Conservation (phyloP, 1,140 invertebrate species). For the Cotesia typhae region DNA sequence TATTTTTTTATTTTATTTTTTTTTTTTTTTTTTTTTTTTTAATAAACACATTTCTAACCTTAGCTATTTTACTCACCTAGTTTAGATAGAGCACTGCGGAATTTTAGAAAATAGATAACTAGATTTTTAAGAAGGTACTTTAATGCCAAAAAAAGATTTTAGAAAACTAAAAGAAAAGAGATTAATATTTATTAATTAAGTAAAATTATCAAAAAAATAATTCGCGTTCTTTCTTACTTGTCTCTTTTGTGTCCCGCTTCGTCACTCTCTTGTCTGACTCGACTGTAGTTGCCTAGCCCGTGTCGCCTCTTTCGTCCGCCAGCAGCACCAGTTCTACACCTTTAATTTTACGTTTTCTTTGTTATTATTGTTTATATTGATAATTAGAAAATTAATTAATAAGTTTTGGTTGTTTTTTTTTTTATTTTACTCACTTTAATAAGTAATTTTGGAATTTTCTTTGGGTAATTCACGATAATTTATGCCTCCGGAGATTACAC, state of each 20-base stretch:
- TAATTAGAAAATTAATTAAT: too few relatives aligned
- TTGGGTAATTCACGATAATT: too few relatives aligned
- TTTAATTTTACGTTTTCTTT: too few relatives aligned
- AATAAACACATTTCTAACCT: background rate
- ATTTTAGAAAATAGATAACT: background rate
- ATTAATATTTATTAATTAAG: too few relatives aligned
- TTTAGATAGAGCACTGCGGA: background rate
- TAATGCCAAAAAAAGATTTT: too few relatives aligned
- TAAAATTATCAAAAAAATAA: background rate
- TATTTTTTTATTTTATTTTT: background rate
- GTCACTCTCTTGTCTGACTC: constrained; percentile 1
- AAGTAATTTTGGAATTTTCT: too few relatives aligned
- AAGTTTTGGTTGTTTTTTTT: too few relatives aligned
- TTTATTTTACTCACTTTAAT: too few relatives aligned
- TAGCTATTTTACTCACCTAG: background rate
- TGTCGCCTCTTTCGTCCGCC: constrained; percentile 26
- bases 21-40: background rate
- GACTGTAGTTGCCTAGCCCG: constrained; percentile 12
- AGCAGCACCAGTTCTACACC: constrained; percentile 18
- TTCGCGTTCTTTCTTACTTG: constrained; percentile 4
- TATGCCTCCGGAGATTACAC: too few relatives aligned
- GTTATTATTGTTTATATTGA: too few relatives aligned
- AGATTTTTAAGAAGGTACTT: too few relatives aligned
- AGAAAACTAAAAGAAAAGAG: too few relatives aligned
- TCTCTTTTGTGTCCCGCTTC: constrained; percentile 2